A percentile compares a stretch with the other conserved stretches of the same genome.
phyloP scores from a whole-genome alignment of 2,888 invertebrate species.

The Cenopis cana region DNA sequence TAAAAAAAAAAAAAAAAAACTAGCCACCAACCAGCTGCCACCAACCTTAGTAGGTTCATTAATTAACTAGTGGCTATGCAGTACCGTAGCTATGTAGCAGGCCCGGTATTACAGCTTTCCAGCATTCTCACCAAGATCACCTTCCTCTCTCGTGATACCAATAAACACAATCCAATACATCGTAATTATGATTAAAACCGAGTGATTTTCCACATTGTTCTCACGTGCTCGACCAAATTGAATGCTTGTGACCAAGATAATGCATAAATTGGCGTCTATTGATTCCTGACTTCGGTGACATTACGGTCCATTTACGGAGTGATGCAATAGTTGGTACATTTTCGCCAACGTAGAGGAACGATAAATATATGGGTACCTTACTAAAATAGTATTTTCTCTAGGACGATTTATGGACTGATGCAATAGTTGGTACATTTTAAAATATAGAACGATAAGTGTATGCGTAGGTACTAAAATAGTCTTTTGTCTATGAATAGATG shows the following conservation, averaged over 20 bases:
- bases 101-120: no score
- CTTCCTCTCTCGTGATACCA: background rate
- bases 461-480: no score
- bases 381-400: slow-evolving; percentile 9
- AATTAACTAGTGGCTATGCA: no score
- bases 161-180: slow-evolving; percentile 10
- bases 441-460: no score
- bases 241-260: slow-evolving; percentile 7
- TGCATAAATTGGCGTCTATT: slow-evolving; percentile 27
- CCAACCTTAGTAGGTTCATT: no score
- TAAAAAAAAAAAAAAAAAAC: no score
- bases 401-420: no score
- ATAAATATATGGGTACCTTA: background rate
- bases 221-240: slow-evolving; percentile 26
- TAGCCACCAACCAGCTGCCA: no score
- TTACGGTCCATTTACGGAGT: background rate
- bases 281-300: background rate
- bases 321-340: slow-evolving; percentile 33
- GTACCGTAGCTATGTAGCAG: no score
- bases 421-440: no score
- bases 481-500: no score
- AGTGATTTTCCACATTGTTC: slow-evolving; percentile 8
- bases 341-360: slow-evolving; percentile 9
- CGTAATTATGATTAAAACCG: slow-evolving; percentile 4
- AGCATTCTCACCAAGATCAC: no score